A percentile compares a stretch with the other conserved stretches of the same genome.
phyloP scores from a whole-genome alignment of 2,113 vertebrate genomes.

The Protomyctophum bolini region DNA sequence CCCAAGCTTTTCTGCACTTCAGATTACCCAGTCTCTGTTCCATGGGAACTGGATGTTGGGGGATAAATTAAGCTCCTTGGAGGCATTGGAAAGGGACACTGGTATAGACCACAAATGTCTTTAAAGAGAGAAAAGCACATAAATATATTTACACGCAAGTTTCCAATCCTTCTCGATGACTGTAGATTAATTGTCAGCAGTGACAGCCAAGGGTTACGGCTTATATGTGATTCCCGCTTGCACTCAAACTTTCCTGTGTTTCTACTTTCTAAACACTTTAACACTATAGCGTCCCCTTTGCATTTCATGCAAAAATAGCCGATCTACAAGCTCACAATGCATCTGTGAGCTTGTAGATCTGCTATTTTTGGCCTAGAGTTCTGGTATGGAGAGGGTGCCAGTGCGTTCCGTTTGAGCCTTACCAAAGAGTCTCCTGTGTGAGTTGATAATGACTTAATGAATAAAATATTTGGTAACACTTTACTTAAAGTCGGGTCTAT shows the following conservation, averaged over 20 bases:
- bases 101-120: conserved; percentile 40
- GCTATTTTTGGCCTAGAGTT: no score
- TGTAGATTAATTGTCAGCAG: conserved; percentile 24
- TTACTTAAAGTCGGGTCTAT: no score
- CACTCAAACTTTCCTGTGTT: conserved; percentile 76
- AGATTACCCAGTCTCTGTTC: conserved; percentile 59
- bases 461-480: no score
- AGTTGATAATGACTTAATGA: no score
- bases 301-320: conserved; percentile 14
- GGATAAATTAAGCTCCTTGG: conserved; percentile 36
- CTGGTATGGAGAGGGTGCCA: no score
- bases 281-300: no score
- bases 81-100: conserved; percentile 60
- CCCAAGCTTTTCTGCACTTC: conserved; percentile 36
- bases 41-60: conserved; percentile 47
- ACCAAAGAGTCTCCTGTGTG: no score
- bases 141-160: conserved; percentile 66
- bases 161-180: conserved; percentile 57
- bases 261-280: conserved; percentile 27
- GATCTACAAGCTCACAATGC: no score
- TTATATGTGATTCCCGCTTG: conserved; percentile 61
- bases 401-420: no score
- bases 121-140: conserved; percentile 51
- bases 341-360: no score
- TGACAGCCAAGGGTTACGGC: conserved; percentile 53